phyloP scores from a whole-genome alignment of 2,888 invertebrate genomes.

The Campoplex nolae region DNA sequence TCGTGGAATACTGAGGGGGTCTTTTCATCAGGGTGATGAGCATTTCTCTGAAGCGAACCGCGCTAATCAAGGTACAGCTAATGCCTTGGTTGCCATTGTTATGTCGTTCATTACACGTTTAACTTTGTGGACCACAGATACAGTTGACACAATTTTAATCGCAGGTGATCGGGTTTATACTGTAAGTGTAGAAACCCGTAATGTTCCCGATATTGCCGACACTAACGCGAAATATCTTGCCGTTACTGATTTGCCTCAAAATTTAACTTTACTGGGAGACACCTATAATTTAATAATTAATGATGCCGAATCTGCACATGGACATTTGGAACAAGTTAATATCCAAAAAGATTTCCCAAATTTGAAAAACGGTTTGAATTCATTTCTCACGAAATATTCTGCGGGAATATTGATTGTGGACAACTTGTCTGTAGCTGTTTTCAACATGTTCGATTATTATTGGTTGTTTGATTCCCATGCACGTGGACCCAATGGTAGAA shows the following conservation, averaged over 20 bases:
- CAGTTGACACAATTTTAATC: constrained; percentile 4
- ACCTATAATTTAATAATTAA: background rate
- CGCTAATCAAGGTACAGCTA: background rate
- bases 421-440: background rate
- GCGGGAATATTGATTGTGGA: constrained; percentile 10
- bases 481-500: constrained; percentile 71
- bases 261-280: background rate
- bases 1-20: background rate
- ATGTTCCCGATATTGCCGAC: background rate
- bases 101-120: background rate
- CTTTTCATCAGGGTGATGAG: constrained; percentile 10
- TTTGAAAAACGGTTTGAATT: background rate
- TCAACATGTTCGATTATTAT: background rate
- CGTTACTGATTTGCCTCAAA: background rate
- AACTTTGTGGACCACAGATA: constrained; percentile 3
- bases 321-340: background rate
- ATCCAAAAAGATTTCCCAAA: background rate
- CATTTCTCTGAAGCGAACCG: background rate
- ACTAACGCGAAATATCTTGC: background rate
- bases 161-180: constrained; percentile 1
- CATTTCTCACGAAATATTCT: background rate
- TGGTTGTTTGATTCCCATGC: constrained; percentile 68
- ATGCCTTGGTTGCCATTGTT: background rate
- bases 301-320: background rate
- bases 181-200: background rate